These are phyloP conservation scores for Lipophrys pholis DNA, from an alignment of 2,113 vertebrate genomes.

Conservation along the genomic window DNA sequence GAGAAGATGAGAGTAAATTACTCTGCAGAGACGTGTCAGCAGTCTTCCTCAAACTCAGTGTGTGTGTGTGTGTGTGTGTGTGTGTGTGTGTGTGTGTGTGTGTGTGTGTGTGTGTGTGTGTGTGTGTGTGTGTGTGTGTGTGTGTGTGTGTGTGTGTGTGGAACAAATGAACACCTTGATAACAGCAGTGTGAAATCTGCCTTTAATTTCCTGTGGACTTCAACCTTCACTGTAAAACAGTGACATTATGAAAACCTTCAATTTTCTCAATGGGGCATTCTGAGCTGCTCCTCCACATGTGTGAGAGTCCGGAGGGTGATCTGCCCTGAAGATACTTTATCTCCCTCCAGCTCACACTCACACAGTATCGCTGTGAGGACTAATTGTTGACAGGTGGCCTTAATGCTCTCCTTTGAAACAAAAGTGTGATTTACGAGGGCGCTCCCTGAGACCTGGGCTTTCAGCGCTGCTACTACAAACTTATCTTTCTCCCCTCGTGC, in stretches of 20 bases:
- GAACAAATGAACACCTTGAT: slow-evolving; percentile 55
- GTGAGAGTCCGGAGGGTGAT: slow-evolving; percentile 5
- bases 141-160: slow-evolving; percentile 20
- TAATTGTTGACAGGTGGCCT: slow-evolving; percentile 84
- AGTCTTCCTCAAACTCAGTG: too few relatives aligned
- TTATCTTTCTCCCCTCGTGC: slow-evolving; percentile 59
- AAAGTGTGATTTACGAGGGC: slow-evolving; percentile 81
- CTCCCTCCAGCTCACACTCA: slow-evolving; percentile 21
- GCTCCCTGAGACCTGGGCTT: slow-evolving; percentile 66
- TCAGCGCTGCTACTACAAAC: slow-evolving; percentile 71
- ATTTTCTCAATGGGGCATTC: slow-evolving; percentile 6
- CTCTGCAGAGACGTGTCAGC: too few relatives aligned
- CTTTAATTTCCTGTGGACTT: slow-evolving; percentile 55
- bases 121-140: too few relatives aligned
- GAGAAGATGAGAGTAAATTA: too few relatives aligned
- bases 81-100: too few relatives aligned
- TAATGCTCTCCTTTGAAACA: slow-evolving; percentile 80
- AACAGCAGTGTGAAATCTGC: slow-evolving; percentile 47
- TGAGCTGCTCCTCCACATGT: background rate
- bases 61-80: too few relatives aligned
- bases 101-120: too few relatives aligned
- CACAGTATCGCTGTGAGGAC: slow-evolving; percentile 68
- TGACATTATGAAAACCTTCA: slow-evolving; percentile 34
- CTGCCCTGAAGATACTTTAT: slow-evolving; percentile 14
- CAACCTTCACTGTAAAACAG: slow-evolving; percentile 6